Conservation (phyloP, 2,113 vertebrate species). For the Sylvia atricapilla region DNA sequence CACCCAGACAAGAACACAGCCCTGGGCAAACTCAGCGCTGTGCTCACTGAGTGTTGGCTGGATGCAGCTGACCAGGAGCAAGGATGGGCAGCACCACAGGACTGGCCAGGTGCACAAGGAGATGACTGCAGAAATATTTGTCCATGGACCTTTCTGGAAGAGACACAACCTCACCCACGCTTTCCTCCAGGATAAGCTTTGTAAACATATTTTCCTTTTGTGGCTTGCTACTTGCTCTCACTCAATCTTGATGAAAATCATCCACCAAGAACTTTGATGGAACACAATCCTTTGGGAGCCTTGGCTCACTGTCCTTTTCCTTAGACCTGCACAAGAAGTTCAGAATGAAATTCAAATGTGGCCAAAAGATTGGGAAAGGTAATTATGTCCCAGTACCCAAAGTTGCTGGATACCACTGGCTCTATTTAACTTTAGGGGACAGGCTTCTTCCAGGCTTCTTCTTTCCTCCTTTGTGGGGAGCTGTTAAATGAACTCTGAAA, state of each 20-base stretch:
- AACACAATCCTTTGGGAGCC: fast-evolving
- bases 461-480: not conserved
- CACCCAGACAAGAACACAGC: not conserved
- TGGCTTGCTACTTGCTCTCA: not conserved
- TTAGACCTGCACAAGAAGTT: not conserved
- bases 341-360: not conserved
- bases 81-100: not conserved
- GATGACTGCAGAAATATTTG: not conserved
- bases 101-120: not conserved
- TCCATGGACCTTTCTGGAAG: not conserved
- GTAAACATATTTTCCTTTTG: not conserved
- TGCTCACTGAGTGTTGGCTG: not conserved
- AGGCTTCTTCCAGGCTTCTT: not conserved
- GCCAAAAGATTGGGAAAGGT: not conserved
- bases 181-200: not conserved
- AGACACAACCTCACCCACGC: not conserved
- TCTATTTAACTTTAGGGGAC: not conserved
- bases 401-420: not conserved
- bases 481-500: not conserved
- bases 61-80: not conserved
- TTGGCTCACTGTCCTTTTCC: not conserved
- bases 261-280: not conserved
- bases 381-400: not conserved
- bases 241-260: no score
- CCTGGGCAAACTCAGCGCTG: not conserved